A percentile compares a stretch with the other conserved stretches of the same genome.
phyloP scores from a whole-genome alignment of 1,140 invertebrate species.

The Papilio aristodemus region DNA sequence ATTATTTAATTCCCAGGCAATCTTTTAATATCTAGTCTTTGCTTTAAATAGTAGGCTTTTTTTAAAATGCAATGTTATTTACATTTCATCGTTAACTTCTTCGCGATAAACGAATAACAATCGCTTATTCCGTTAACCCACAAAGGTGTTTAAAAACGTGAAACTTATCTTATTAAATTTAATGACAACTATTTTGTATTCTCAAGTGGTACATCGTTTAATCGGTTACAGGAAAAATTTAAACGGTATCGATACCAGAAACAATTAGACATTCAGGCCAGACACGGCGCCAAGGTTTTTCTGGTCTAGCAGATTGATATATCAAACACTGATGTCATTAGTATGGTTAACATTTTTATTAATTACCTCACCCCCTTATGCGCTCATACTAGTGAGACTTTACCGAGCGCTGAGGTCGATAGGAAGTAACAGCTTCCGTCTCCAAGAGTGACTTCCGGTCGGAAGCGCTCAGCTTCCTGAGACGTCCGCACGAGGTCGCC shows the following conservation, averaged over 20 bases:
- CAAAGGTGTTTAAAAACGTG: too few relatives aligned
- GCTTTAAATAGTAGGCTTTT: too few relatives aligned
- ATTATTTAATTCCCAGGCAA: not conserved
- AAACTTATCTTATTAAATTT: not conserved
- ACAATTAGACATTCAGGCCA: conserved; percentile 8
- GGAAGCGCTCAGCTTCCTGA: conserved; percentile 56
- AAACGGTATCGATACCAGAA: conserved; percentile 20
- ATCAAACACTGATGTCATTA: conserved; percentile 1
- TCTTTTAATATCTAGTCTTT: too few relatives aligned
- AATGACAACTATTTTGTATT: not conserved
- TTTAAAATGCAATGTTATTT: too few relatives aligned
- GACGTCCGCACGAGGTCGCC: conserved; percentile 44
- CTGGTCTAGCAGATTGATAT: not conserved
- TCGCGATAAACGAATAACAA: too few relatives aligned
- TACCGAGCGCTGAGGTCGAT: conserved; percentile 34
- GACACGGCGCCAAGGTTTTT: conserved; percentile 12
- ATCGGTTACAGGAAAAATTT: conserved; percentile 15
- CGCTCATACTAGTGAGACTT: not conserved
- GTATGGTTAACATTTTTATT: conserved; percentile 17
- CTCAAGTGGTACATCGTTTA: not conserved
- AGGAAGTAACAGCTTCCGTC: conserved; percentile 46
- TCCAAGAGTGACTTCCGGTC: conserved; percentile 49
- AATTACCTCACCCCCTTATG: not conserved
- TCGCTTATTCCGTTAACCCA: too few relatives aligned
- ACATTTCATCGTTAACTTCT: too few relatives aligned